Evolutionary conservation across 2,888 invertebrate species (phyloP), one percentile per base, ranked within the genome.

Genomic region (Desoria tigrina): DNA sequence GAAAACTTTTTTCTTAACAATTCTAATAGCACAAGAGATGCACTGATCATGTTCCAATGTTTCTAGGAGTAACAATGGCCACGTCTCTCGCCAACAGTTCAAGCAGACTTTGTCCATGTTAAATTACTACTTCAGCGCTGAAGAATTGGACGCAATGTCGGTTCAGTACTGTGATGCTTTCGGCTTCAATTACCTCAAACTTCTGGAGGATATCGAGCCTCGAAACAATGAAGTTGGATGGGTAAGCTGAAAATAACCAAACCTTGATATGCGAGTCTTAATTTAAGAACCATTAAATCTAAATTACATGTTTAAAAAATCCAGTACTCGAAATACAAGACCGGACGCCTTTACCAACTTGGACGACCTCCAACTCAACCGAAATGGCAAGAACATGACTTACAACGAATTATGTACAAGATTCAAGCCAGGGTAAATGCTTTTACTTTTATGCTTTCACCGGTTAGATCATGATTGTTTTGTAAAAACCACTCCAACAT

Each of bases 181-280:
- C 77, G 90, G 90, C 24, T 90, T 91, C 79, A 87, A 86, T 81
- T 91, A 90, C 78, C 83, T 84, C 68, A 83, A 84, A 75, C 86
- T 91, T 74, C 80, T 90, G 60, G 84, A 85, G 63, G 89, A 90
- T 80, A 85, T 87, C 73, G 84, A 84, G 72, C 79, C 83, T 0
- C 78, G 78, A 59, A 77, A 79, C 3, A 74, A 80, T 32, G 81
- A 81, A 49, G 56, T 67, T 23, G 74, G 72, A 66, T 75, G 75
- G 75, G 75, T 75, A 68, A 61, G 53, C 18, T 23, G 4, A 16
- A 11, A 54, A 23, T n/a, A n/a, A n/a, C n/a, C n/a, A n/a, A n/a
- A n/a, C n/a, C n/a, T n/a, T n/a, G n/a, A n/a, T n/a, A n/a, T n/a
- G n/a, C n/a, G n/a, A n/a, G n/a, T n/a, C n/a, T n/a, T 11, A 45